Conservation (phyloP, 2,888 invertebrate genomes). For the Miltochrista miniata region DNA sequence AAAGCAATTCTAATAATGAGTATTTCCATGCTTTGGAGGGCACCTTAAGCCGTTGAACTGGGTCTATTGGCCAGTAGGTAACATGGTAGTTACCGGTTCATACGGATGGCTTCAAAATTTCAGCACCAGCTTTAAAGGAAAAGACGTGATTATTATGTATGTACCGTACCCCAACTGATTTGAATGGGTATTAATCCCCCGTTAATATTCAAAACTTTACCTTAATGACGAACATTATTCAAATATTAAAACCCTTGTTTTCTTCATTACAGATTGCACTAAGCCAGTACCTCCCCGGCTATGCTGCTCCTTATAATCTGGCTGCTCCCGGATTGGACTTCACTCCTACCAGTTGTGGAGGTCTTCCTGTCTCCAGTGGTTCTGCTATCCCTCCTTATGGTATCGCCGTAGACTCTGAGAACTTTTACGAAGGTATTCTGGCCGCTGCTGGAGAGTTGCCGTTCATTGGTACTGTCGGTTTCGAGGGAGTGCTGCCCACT, state of each 20-base stretch:
- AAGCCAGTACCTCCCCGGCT: conserved; percentile 27
- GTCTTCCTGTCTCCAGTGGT: conserved; percentile 47
- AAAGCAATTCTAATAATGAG: too few species aligned
- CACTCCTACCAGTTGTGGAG: conserved; percentile 47
- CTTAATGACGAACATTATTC: too few species aligned
- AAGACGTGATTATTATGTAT: too few species aligned
- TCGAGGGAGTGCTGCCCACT: conserved; percentile 46
- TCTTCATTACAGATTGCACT: conserved; percentile 15
- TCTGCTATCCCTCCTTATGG: conserved; percentile 52
- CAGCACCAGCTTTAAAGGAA: too few species aligned
- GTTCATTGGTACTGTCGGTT: conserved; percentile 43
- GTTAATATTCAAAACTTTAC: too few species aligned
- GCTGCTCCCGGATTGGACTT: conserved; percentile 27
- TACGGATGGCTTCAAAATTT: too few species aligned
- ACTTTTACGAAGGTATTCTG: conserved; percentile 50
- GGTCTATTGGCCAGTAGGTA: too few species aligned
- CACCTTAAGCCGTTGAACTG: too few species aligned
- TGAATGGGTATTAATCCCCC: too few species aligned
- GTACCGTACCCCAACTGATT: too few species aligned
- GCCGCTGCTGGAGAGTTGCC: conserved; percentile 54
- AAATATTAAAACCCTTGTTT: not conserved
- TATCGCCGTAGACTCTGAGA: conserved; percentile 51
- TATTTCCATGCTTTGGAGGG: too few species aligned
- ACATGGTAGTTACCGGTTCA: too few species aligned
- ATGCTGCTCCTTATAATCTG: conserved; percentile 24